Conservation (phyloP, 2,797 vertebrate species). For the Pantherophis vulpinus region DNA sequence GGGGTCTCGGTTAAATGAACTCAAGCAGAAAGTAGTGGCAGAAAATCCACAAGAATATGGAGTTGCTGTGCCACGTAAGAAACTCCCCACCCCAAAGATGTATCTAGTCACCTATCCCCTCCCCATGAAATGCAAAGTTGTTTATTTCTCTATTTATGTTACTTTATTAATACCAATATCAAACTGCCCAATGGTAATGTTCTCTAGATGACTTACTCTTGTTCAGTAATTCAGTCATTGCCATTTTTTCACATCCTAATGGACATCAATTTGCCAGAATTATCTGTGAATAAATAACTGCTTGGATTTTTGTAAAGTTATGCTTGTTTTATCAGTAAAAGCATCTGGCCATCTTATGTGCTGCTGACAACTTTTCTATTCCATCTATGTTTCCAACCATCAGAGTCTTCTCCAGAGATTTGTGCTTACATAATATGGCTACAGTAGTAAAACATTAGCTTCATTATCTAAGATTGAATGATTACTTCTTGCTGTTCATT, state of each 20-base stretch:
- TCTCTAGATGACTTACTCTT: not conserved
- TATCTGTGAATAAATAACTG: not conserved
- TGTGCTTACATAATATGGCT: not conserved
- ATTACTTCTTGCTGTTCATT: not conserved
- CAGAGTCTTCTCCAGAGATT: not conserved
- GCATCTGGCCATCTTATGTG: not conserved
- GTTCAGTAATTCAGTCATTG: not conserved
- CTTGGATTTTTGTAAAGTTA: not conserved
- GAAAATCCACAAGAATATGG: conserved; percentile 87
- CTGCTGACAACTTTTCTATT: not conserved
- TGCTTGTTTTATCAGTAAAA: not conserved
- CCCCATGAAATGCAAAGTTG: not conserved
- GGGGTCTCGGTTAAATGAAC: conserved; percentile 85
- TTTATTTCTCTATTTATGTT: not conserved
- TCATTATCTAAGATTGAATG: not conserved
- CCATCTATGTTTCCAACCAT: not conserved
- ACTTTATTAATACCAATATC: not conserved
- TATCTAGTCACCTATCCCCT: not conserved
- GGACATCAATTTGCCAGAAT: not conserved
- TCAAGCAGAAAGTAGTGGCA: conserved; percentile 90
- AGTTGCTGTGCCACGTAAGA: conserved; percentile 92
- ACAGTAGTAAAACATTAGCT: not conserved
- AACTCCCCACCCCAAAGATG: not conserved
- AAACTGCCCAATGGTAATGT: not conserved
- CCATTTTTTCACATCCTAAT: not conserved